Percentiles rank a stretch among this genome's conserved stretches.
These are phyloP conservation scores for Cololabis saira DNA, from an alignment of 2,113 vertebrate species.

Conservation along the genomic window DNA sequence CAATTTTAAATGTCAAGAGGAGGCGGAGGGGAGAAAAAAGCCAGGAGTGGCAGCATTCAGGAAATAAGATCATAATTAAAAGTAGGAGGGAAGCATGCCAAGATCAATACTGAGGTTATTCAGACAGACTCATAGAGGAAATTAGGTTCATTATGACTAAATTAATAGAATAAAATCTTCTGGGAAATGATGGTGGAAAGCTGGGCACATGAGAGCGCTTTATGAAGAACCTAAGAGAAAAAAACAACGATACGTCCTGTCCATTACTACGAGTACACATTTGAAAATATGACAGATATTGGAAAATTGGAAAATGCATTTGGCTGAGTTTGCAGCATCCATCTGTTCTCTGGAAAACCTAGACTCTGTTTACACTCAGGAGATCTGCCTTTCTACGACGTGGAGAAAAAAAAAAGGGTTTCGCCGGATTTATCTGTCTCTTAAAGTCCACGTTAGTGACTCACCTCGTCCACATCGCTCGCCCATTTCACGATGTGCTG, in stretches of 20 bases:
- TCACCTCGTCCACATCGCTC: conserved; percentile 97
- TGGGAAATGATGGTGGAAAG: conserved; percentile 36
- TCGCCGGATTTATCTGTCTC: conserved; percentile 2
- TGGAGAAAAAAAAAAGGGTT: neutral
- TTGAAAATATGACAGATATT: conserved; percentile 6
- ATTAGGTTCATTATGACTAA: conserved; percentile 44
- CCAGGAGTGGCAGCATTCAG: conserved; percentile 21
- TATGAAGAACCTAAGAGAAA: conserved; percentile 2
- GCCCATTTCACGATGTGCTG: conserved; percentile 99
- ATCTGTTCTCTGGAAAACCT: conserved; percentile 17
- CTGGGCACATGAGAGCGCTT: conserved; percentile 8
- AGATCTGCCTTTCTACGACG: conserved; percentile 7
- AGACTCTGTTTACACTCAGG: neutral
- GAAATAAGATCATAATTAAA: conserved; percentile 63
- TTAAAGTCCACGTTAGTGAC: conserved; percentile 22
- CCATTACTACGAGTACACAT: neutral
- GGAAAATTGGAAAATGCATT: conserved; percentile 18
- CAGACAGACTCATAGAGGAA: conserved; percentile 40
- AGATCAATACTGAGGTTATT: conserved; percentile 50
- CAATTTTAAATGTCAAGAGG: conserved; percentile 51
- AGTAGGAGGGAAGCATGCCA: conserved; percentile 32
- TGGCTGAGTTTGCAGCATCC: too few species aligned
- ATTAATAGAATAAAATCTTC: conserved; percentile 50
- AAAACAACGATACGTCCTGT: conserved; percentile 4
- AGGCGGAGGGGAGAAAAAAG: conserved; percentile 7